A percentile compares a stretch with the other conserved stretches of the same genome.
These are phyloP conservation scores for Oscheius sp. DNA, from an alignment of 2,888 invertebrate genomes.

Conservation along the genomic window DNA sequence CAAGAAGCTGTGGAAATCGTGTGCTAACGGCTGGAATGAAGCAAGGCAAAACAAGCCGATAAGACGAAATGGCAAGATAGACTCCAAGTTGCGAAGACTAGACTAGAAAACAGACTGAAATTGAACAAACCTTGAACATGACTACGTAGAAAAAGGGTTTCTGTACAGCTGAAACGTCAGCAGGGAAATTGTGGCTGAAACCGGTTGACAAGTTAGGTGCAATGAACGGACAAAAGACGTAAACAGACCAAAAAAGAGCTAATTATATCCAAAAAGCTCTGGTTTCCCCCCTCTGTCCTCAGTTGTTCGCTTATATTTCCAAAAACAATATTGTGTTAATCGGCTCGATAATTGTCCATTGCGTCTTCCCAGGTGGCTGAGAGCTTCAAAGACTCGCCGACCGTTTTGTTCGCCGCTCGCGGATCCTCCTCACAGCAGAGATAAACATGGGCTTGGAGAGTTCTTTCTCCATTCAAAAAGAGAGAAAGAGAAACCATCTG, in stretches of 20 bases:
- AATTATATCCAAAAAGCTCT: background rate
- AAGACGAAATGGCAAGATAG: background rate
- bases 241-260: background rate
- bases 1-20: background rate
- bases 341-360: slow-evolving; percentile 21
- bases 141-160: too few species aligned
- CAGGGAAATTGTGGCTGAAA: background rate
- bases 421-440: background rate
- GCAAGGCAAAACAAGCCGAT: background rate
- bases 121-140: background rate
- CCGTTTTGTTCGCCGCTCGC: slow-evolving; percentile 15
- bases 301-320: background rate
- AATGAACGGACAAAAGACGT: too few species aligned
- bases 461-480: background rate
- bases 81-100: slow-evolving; percentile 7
- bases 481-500: slow-evolving; percentile 12
- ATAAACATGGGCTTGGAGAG: background rate
- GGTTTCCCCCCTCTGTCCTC: background rate
- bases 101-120: background rate
- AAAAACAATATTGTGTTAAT: slow-evolving; percentile 30
- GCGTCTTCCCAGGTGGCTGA: slow-evolving; percentile 21
- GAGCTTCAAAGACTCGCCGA: slow-evolving; percentile 1
- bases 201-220: background rate
- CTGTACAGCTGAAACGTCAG: background rate
- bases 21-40: background rate